A percentile compares a stretch with the other conserved stretches of the same genome.
Conservation (phyloP, 2,113 vertebrate genomes). For the Oryzias curvinotus region DNA sequence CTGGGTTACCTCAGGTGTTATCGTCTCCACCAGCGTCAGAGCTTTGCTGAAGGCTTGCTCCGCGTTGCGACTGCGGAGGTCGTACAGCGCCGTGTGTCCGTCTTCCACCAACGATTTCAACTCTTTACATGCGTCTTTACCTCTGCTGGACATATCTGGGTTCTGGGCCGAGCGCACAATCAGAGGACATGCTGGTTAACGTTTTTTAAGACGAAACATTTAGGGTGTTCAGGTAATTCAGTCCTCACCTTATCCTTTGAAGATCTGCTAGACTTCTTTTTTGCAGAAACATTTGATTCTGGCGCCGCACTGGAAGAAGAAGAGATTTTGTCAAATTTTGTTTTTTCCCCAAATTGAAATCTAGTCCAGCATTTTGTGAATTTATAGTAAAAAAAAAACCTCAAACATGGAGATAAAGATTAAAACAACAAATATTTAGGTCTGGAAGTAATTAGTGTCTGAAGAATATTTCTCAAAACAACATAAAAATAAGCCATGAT, state of each 20-base stretch:
- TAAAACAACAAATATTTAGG: neutral
- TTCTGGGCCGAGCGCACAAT: conserved; percentile 6
- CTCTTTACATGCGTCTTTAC: conserved; percentile 10
- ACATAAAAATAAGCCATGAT: too few species aligned
- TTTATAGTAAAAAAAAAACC: neutral
- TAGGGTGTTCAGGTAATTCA: conserved; percentile 20
- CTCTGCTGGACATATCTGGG: neutral
- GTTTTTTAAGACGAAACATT: neutral
- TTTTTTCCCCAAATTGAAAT: too few species aligned
- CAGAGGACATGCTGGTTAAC: too few species aligned
- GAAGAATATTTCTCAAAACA: too few species aligned
- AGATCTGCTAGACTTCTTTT: conserved; percentile 40
- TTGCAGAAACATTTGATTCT: neutral
- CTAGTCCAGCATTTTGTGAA: too few species aligned
- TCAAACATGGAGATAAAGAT: neutral
- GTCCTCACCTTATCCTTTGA: neutral
- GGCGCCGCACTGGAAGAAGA: conserved; percentile 29
- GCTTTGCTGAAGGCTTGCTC: conserved; percentile 80
- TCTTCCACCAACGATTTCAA: conserved; percentile 75
- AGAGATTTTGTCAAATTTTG: conserved; percentile 45
- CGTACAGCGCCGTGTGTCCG: conserved; percentile 77
- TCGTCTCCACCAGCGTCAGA: conserved; percentile 67
- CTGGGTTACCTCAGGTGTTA: conserved; percentile 71
- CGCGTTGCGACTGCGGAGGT: conserved; percentile 81
- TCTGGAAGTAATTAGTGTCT: too few species aligned